Conservation (phyloP, 1,140 invertebrate species). For the Drosophila tani region DNA sequence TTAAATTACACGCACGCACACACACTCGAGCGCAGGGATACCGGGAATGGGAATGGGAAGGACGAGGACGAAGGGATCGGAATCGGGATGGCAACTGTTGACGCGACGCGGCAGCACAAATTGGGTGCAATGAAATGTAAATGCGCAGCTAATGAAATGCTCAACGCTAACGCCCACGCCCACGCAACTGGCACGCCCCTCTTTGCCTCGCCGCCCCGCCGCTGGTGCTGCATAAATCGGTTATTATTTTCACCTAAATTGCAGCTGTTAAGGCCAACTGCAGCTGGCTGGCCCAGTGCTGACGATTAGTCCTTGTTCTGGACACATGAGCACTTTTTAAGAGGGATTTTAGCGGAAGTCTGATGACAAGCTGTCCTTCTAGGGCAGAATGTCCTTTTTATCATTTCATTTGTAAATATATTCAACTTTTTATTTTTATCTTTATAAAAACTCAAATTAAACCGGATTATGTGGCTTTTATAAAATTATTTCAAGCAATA, state of each 20-base stretch:
- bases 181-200: conserved; percentile 1
- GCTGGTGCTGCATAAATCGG: conserved; percentile 21
- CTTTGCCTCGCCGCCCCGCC: background rate
- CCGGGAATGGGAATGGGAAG: background rate
- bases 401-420: too few relatives aligned
- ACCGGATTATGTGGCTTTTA: too few relatives aligned
- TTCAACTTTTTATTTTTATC: too few relatives aligned
- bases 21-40: background rate
- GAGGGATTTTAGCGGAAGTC: background rate
- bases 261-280: conserved; percentile 25
- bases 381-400: too few relatives aligned
- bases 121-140: conserved; percentile 75
- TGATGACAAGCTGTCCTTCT: too few relatives aligned
- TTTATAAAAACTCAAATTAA: too few relatives aligned
- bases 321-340: background rate
- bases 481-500: too few relatives aligned
- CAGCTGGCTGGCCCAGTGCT: conserved; percentile 3
- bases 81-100: conserved; percentile 43
- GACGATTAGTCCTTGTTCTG: background rate
- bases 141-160: conserved; percentile 77
- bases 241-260: conserved; percentile 33
- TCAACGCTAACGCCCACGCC: conserved; percentile 52
- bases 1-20: conserved; percentile 71
- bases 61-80: background rate
- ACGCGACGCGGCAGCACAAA: conserved; percentile 62